Evolutionary conservation across 2,797 vertebrate species (phyloP), one percentile per base, ranked within the genome.

Genomic region (Falco concolor): DNA sequence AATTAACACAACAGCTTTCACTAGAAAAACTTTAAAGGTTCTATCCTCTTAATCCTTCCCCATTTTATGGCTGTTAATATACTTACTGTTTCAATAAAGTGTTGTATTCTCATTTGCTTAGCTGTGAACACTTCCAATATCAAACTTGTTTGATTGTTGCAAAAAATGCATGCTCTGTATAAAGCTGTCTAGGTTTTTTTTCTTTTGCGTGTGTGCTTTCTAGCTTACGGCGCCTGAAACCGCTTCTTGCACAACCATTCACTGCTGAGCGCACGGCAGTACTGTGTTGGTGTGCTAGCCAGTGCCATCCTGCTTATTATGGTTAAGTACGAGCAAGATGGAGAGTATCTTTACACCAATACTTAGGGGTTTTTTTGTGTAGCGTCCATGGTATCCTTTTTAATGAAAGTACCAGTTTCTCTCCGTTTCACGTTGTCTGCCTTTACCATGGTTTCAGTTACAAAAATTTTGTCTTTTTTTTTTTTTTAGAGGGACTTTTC

Each of bases 1-100:
- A 88, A 96, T 97, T 97, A 97, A 97, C 96, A 91, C 95, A 69
- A 15, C 88, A 94, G 73, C 94, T 97, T 95, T 95, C 95, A 87
- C 86, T 96, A 97, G 95, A 63, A 91, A 94, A 94, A 82, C 90
- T 86, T 42, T 52, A 56, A 74, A 92, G 86, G 78, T 93, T 95
- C 93, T 94, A 2, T 79, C 81, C 95, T 91, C 86, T 93, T 84
- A 95, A 89, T 93, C 88, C 84, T 49, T 30, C 59, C 68, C 86
- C 49, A 5, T 94, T 90, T 93, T 87, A 64, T 94, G 90, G 91
- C 95, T 96, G 95, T 90, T 95, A 91, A 69, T 97, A 94, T 80
- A 89, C 89, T 95, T 81, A 44, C 78, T 80, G 91, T 93, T 65
- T 72, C 83, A 89, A 86, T 72, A 8, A 14, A 96, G 88, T 86